Evolutionary conservation across 1,140 invertebrate species (phyloP), one percentile per base, ranked within the genome.

Genomic region (Parasteatoda tepidariorum): DNA sequence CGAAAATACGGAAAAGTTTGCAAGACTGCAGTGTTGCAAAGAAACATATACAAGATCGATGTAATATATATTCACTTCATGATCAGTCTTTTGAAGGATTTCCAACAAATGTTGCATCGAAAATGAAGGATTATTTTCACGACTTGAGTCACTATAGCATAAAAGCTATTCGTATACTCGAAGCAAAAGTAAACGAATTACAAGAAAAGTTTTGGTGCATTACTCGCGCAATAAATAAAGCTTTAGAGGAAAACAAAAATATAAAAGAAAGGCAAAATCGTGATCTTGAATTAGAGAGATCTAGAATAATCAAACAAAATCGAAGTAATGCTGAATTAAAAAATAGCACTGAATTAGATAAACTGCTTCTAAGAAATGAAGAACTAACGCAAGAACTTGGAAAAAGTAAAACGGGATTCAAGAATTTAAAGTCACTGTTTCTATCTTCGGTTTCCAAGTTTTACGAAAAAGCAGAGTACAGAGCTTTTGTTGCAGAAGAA

Each of bases 401-500:
- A 33, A 66, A 22, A 18, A 7, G 3, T n/a, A 22, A 66, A 66
- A 11, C 4, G 22, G 62, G 22, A 34, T n/a, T 1, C 1, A 15
- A 22, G 62, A 33, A 66, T 2, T n/a, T 64, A 31, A 66, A 31
- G 34, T 22, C 31, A 33, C 31, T 33, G 34, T 66, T 66, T 7
- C 18, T 66, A 66, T 66, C 30, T 9, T 33, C n/a, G 31, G 30
- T 66, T 28, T n/a, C 30, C 6, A 33, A 66, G 30, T 33, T 66
- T n/a, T 33, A 66, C 30, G 1, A 18, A 33, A 66, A n/a, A 0
- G 62, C 62, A n/a, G 62, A 66, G 9, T 66, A 33, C 22, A 66
- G 34, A 66, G 30, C 62, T 6, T 66, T 33, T 33, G 62, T 66
- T 15, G 62, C 62, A 7, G 62, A 66, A 33, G 62, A 66, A 33